These are phyloP conservation scores for Macrobrachium rosenbergii DNA, from an alignment of 1,140 invertebrate species.

Conservation along the genomic window DNA sequence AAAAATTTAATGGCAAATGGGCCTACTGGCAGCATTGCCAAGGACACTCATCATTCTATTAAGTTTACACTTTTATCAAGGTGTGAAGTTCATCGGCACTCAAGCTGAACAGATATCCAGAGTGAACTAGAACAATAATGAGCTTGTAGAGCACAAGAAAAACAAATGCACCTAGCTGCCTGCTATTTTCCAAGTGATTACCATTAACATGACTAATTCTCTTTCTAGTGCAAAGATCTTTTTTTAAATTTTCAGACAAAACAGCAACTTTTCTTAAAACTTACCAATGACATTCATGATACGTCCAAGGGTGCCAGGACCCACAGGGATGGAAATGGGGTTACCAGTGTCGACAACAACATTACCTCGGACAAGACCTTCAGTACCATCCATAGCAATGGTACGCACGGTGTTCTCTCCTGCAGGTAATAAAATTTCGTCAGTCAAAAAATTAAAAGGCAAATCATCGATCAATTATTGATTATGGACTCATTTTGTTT, in stretches of 20 bases:
- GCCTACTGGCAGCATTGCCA: no score
- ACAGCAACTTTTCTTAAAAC: not conserved
- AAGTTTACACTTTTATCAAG: no score
- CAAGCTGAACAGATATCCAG: no score
- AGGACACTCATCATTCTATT: no score
- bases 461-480: not conserved
- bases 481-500: no score
- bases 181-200: no score
- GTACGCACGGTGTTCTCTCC: slow-evolving; percentile 68
- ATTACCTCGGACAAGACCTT: slow-evolving; percentile 68
- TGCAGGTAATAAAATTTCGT: slow-evolving; percentile 66
- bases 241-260: not conserved
- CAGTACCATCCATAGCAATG: slow-evolving; percentile 69
- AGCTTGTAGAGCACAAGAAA: no score
- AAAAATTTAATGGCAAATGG: not conserved
- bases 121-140: no score
- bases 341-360: slow-evolving; percentile 66
- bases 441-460: slow-evolving; percentile 13
- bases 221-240: not conserved
- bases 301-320: slow-evolving; percentile 73
- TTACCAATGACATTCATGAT: slow-evolving; percentile 75
- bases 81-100: no score
- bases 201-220: no score
- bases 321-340: slow-evolving; percentile 69
- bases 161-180: no score